Base-by-base conservation (phyloP, 2,113 vertebrate species). In the Argyrosomus japonicus region DNA sequence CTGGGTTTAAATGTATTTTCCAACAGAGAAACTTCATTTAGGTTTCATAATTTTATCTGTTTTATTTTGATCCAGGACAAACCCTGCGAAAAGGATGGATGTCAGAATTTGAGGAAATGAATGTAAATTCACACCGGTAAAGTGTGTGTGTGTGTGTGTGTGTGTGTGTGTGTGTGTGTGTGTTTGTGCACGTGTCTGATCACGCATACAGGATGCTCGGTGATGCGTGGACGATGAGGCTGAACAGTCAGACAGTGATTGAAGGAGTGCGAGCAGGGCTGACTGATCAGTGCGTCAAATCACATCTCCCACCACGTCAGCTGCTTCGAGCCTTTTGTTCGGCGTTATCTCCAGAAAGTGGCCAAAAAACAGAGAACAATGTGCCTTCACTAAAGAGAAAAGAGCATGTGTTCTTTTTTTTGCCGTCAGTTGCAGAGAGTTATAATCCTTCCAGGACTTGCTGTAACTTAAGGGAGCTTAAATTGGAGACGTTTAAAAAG, bases 191-290 rank as follows among this genome's bases (percentile, higher is more conserved):
- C 47, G n/a, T 29, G 45, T 65, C n/a, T 65, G 50, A 67, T 72
- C 76, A 67, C 51, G 82, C 82, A 76, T 51, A 29, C 27, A 14
- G 8, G n/a, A 45, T 32, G 85, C 65, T 75, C 8, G 50, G 60
- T 17, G 63, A 63, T 25, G 72, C 68, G 5, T 21, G 14, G 47
- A 84, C 71, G 15, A 71, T 40, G 75, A 81, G 51, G 2, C 71
- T 15, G 81, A 79, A 18, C 71, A 68, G 54, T 54, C 64, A 25
- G 80, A 83, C 84, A 69, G 80, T 79, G 80, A 90, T 79, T 85
- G 84, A 87, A 74, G 73, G 67, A 77, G 58, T 14, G 43, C 4
- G 81, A 81, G 64, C 60, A 8, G 40, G 12, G 48, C 63, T 61
- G 76, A 75, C 77, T 65, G 87, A 89, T 85, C 85, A 27, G 69